Evolutionary conservation across 2,113 vertebrate genomes (phyloP).

Genomic region (Cercocebus atys): DNA sequence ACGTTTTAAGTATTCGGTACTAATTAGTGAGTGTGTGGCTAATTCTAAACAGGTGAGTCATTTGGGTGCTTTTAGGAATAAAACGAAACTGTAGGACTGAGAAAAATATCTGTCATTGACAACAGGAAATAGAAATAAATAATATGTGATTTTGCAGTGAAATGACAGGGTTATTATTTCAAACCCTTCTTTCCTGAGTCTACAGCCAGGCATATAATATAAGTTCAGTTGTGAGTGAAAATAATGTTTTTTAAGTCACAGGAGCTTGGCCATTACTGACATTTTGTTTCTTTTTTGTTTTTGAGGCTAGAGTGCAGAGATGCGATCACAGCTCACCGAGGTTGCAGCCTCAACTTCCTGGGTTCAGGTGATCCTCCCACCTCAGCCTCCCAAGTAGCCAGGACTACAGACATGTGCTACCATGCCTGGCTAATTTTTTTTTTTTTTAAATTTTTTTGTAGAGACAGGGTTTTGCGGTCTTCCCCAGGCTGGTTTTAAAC

Average conservation of each 20-base stretch:
- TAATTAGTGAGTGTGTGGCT: constrained; percentile 48
- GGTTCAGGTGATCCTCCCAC: too few species aligned
- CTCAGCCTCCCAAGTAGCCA: too few species aligned
- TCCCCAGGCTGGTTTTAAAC: too few species aligned
- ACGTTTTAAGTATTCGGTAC: constrained; percentile 12
- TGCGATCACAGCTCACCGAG: fast-evolving
- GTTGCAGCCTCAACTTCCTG: too few species aligned
- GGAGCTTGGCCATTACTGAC: not conserved
- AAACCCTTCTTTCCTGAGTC: not conserved
- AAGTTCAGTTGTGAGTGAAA: constrained; percentile 16
- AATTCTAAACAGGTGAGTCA: constrained; percentile 53
- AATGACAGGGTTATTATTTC: constrained; percentile 26
- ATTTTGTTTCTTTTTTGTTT: too few species aligned
- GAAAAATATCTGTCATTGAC: constrained; percentile 37
- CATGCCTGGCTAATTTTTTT: too few species aligned
- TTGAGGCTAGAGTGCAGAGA: too few species aligned
- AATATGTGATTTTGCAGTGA: not conserved
- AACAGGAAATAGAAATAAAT: constrained; percentile 46
- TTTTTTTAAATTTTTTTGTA: too few species aligned
- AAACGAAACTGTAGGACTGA: constrained; percentile 55
- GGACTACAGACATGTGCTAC: too few species aligned
- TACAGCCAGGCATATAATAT: constrained; percentile 17
- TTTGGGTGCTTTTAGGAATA: constrained; percentile 22
- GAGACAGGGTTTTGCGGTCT: too few species aligned
- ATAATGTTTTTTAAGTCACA: constrained; percentile 32